A percentile compares a stretch with the other conserved stretches of the same genome.
Conservation (phyloP, 2,888 invertebrate species). For the Napeogenes sylphis region DNA sequence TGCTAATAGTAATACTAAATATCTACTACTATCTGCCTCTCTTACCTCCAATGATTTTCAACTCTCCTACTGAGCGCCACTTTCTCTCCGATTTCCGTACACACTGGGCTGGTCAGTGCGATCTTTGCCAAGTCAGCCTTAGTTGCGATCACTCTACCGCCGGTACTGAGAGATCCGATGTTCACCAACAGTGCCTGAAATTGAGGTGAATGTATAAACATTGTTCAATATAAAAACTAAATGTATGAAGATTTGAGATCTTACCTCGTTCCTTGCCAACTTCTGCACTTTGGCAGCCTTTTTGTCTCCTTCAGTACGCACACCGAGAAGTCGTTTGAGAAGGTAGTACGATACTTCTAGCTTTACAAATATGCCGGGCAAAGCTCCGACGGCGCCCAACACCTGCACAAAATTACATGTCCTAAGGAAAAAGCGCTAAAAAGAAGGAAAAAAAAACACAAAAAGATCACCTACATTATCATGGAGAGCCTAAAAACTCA, state of each 20-base stretch:
- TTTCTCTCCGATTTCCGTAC: slow-evolving; percentile 99
- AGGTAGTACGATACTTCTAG: slow-evolving; percentile 99
- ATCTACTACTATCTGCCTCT: neutral
- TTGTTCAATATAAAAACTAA: neutral
- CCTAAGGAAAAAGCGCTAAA: neutral
- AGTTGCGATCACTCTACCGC: slow-evolving; percentile 95
- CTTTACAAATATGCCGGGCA: slow-evolving; percentile 98
- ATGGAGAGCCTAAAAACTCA: no score
- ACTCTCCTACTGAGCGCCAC: slow-evolving; percentile 99
- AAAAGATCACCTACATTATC: no score
- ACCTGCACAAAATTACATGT: slow-evolving; percentile 66
- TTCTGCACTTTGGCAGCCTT: slow-evolving; percentile 99
- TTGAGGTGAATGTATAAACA: neutral
- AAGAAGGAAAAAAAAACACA: no score
- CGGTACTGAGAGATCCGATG: slow-evolving; percentile 98
- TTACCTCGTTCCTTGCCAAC: slow-evolving; percentile 91
- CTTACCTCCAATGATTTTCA: slow-evolving; percentile 98
- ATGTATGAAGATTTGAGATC: neutral
- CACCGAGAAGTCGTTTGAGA: slow-evolving; percentile 95
- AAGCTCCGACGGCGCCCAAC: slow-evolving; percentile 95
- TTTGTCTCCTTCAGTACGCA: slow-evolving; percentile 98
- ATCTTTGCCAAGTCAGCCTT: slow-evolving; percentile 98
- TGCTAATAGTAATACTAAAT: no score
- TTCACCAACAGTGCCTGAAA: slow-evolving; percentile 93
- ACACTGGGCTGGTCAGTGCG: slow-evolving; percentile 97